A percentile compares a stretch with the other conserved stretches of the same genome.
Conservation (phyloP, 2,797 vertebrate species). For the Odontamblyopus rebecca region DNA sequence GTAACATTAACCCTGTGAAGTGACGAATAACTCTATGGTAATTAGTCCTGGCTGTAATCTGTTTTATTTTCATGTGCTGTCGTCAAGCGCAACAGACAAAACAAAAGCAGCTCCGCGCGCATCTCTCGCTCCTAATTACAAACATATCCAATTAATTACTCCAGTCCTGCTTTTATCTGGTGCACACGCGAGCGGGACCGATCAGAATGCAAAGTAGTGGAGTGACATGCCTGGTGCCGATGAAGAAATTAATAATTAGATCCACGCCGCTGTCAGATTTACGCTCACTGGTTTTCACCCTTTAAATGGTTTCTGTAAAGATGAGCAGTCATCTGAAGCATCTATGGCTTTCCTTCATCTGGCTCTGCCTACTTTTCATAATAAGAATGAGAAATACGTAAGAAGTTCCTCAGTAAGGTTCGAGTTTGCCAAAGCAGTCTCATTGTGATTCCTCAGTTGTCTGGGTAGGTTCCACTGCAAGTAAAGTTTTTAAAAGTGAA, state of each 20-base stretch:
- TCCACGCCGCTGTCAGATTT: slow-evolving; percentile 38
- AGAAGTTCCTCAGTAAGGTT: neutral
- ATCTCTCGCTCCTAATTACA: slow-evolving; percentile 71
- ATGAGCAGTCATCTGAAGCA: neutral
- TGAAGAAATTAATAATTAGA: slow-evolving; percentile 64
- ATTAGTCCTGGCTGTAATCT: slow-evolving; percentile 80
- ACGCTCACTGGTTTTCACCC: slow-evolving; percentile 18
- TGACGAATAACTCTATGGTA: slow-evolving; percentile 74
- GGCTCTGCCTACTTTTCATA: neutral
- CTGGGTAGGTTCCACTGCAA: no score
- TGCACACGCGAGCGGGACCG: slow-evolving; percentile 37
- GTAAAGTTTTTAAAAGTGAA: no score
- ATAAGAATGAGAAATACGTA: neutral
- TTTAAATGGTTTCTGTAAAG: slow-evolving; percentile 11
- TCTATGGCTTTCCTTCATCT: neutral
- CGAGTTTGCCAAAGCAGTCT: no score
- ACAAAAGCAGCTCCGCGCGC: slow-evolving; percentile 64
- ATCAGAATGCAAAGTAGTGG: slow-evolving; percentile 58
- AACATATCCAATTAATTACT: slow-evolving; percentile 79
- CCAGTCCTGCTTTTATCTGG: slow-evolving; percentile 69
- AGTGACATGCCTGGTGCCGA: slow-evolving; percentile 54
- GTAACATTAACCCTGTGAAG: slow-evolving; percentile 71
- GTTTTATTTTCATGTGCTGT: slow-evolving; percentile 69
- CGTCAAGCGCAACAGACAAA: slow-evolving; percentile 64
- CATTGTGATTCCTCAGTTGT: no score